Evolutionary conservation across 1,140 invertebrate genomes (phyloP).

Genomic region (Heliothis subflexa): DNA sequence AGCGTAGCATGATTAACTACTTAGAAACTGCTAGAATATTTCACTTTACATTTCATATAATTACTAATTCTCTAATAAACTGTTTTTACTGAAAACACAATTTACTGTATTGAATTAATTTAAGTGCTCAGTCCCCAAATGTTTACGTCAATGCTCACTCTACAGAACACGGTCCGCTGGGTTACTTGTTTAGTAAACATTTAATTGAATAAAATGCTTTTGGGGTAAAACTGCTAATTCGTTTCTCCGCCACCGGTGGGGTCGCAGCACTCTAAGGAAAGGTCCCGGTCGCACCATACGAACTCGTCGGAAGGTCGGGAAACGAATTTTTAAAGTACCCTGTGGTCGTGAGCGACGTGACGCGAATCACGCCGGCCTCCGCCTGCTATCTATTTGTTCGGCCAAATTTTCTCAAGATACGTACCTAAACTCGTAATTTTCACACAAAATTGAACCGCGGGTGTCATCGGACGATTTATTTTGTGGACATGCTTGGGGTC

Average conservation of each 20-base stretch:
- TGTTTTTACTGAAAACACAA: no score
- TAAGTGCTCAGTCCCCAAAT: not conserved
- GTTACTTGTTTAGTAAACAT: conserved; percentile 23
- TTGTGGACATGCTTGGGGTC: conserved; percentile 68
- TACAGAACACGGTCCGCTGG: not conserved
- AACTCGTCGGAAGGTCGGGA: conserved; percentile 47
- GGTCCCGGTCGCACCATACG: conserved; percentile 34
- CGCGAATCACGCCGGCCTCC: conserved; percentile 61
- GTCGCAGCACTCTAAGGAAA: conserved; percentile 39
- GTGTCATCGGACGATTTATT: conserved; percentile 75
- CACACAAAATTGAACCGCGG: conserved; percentile 76
- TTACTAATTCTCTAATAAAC: no score
- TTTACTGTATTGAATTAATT: not conserved
- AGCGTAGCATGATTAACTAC: not conserved
- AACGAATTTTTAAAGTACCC: conserved; percentile 61
- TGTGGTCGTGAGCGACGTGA: conserved; percentile 63
- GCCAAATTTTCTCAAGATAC: conserved; percentile 49
- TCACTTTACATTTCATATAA: no score
- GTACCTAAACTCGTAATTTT: conserved; percentile 69
- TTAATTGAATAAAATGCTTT: conserved; percentile 1
- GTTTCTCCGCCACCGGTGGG: conserved; percentile 3
- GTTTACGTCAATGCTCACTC: not conserved
- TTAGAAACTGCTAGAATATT: no score
- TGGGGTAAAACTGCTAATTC: conserved; percentile 21
- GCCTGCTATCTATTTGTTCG: conserved; percentile 51